Evolutionary conservation across 2,888 invertebrate species (phyloP), one percentile per base, ranked within the genome.

Genomic region (Scrobipalpa atriplicella): DNA sequence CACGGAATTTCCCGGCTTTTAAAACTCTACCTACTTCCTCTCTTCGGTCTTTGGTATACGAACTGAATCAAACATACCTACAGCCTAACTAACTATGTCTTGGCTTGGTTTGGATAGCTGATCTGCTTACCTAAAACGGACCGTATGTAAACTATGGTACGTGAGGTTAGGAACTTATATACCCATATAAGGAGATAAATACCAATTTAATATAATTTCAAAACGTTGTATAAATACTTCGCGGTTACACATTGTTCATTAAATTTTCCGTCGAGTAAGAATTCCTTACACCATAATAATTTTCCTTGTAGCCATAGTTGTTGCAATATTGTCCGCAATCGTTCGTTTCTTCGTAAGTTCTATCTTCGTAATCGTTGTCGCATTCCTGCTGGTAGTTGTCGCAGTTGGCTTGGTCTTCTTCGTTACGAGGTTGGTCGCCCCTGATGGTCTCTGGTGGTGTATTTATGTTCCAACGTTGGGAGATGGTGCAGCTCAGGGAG

Each of bases 381-480:
- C 85, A 91, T 7, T 90, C 88, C 39, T 85, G 85, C 0, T 70
- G 68, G 68, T 88, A 89, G 1, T 72, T 73, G 11, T 86, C 83
- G 56, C 72, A 77, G 29, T 68, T 70, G 68, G 62, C 71, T 78
- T 13, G 65, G 52, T 61, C 43, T 61, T 62, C 60, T 1, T 10
- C 60, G 54, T 13, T 43, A 19, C 68, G 70, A 39, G 71, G 67
- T n/a, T 75, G 75, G 29, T 72, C 67, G 47, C 73, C 71, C 18
- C 72, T 72, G 74, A 54, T 73, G 71, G 29, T 64, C 67, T 2
- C 74, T 81, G 68, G 72, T 78, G 10, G 82, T 1, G 84, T 73
- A 64, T 82, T 85, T n/a, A 86, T 70, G 71, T 81, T 91, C 92
- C 90, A 92, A 67, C 92, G 77, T 70, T 92, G 92, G 0, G 92